Conservation (phyloP, 2,113 vertebrate species). For the Aphyosemion australe region DNA sequence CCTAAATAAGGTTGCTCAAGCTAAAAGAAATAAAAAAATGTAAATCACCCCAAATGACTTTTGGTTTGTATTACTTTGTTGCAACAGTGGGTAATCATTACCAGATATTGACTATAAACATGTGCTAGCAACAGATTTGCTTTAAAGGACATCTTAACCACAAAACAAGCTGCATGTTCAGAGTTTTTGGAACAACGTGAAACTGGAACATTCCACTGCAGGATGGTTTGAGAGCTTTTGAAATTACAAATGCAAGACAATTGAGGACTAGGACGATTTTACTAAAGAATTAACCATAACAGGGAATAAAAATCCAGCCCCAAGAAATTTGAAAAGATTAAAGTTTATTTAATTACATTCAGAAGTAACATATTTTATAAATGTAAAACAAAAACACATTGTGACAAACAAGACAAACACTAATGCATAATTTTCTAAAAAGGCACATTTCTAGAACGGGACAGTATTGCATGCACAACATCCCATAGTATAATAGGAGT, state of each 20-base stretch:
- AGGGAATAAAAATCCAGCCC: background rate
- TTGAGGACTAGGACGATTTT: no score
- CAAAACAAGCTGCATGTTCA: background rate
- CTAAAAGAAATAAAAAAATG: background rate
- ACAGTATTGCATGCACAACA: slow-evolving; percentile 52
- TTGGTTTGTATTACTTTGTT: background rate
- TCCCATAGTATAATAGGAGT: slow-evolving; percentile 34
- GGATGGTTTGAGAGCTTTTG: background rate
- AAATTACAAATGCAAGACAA: no score
- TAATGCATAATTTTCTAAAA: slow-evolving; percentile 27
- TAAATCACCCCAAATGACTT: background rate
- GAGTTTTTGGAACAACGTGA: no score
- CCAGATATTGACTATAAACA: background rate
- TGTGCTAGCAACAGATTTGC: background rate
- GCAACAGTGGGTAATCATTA: slow-evolving; percentile 28
- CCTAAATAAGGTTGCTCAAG: background rate
- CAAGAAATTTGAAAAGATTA: slow-evolving; percentile 16
- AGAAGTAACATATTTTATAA: slow-evolving; percentile 7
- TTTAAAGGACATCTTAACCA: background rate
- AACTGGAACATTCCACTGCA: background rate
- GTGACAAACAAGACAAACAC: background rate
- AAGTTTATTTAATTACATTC: slow-evolving; percentile 40
- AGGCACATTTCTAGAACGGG: slow-evolving; percentile 57
- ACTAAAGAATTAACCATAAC: no score
- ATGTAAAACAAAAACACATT: no score